Conservation (phyloP, 2,888 invertebrate species). For the Lithophane ornitopus region DNA sequence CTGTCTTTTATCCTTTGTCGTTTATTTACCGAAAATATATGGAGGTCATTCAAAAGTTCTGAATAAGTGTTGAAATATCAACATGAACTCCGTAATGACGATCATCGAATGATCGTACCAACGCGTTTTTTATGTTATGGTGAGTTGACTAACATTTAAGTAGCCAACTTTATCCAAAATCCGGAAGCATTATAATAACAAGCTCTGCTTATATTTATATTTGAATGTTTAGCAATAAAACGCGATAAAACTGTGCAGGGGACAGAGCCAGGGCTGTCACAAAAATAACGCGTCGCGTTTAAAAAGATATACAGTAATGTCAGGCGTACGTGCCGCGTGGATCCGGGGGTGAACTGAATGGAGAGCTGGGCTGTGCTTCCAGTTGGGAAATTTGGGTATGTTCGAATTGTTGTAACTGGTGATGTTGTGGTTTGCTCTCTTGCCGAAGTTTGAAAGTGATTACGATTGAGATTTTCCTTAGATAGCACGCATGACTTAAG, state of each 20-base stretch:
- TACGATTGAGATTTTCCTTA: neutral
- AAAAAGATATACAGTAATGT: constrained; percentile 86
- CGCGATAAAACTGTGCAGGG: constrained; percentile 67
- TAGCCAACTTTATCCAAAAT: constrained; percentile 16
- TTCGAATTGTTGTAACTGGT: neutral
- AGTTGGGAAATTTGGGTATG: neutral
- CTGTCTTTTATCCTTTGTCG: neutral
- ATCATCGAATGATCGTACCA: neutral
- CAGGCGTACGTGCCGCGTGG: constrained; percentile 78
- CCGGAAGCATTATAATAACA: constrained; percentile 37
- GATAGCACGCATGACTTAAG: neutral
- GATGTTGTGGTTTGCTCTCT: neutral
- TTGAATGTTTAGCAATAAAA: constrained; percentile 69
- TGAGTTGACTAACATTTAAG: neutral
- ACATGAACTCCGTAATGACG: neutral
- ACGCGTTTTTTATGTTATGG: neutral
- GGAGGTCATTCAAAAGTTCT: constrained; percentile 1
- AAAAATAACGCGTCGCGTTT: constrained; percentile 87
- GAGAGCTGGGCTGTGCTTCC: neutral
- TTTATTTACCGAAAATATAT: neutral
- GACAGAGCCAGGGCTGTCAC: constrained; percentile 79
- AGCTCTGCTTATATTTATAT: constrained; percentile 57
- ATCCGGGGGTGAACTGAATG: constrained; percentile 20
- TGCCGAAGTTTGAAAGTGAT: neutral
- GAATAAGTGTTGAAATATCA: too few relatives aligned